Evolutionary conservation across 2,888 invertebrate genomes (phyloP), one percentile per base, ranked within the genome.

Genomic region (Eupeodes luniger): DNA sequence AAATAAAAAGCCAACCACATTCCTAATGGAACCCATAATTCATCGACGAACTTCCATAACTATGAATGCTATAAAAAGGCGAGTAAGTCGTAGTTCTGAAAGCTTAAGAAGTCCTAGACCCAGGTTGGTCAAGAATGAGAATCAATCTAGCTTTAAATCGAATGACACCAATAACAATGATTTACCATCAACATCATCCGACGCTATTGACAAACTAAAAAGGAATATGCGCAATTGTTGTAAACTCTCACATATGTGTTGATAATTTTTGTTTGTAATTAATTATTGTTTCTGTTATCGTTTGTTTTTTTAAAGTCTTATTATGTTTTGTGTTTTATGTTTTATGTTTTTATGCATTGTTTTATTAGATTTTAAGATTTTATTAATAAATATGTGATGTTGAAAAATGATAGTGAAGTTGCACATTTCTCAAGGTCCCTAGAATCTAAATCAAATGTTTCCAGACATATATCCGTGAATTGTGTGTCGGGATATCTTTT

Each of bases 181-280:
- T 36, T 11, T 34, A 16, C 78, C 78, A 36, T 69, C 78, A 10
- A 79, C 69, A 27, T 69, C 78, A 9, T 27, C 36, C 12, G 61
- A 70, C 12, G 57, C 57, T 10, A 12, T 59, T 12, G 4, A 16
- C 0, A 57, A 12, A 47, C 10, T 14, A 2, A 59, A 6, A 61
- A n/a, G 11, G 5, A 14, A 12, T 40, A 5, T 5, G 49, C 5
- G 19, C 10, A n/a, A n/a, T 5, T 5, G 14, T 34, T 59, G 12
- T 59, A 59, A 59, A 59, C 0, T 59, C 14, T 51, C 36, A 11
- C 51, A 67, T 34, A 49, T 51, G 49, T 34, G 10, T 67, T 51
- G 10, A 51, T 7, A 0, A 27, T 27, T 27, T 27, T 3, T 27
- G 27, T 27, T 27, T 27, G 27, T 27, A 27, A 27, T 27, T 27